Percentiles rank a stretch among this genome's conserved stretches.
phyloP scores from a whole-genome alignment of 2,888 invertebrate genomes.

The Tachina fera region DNA sequence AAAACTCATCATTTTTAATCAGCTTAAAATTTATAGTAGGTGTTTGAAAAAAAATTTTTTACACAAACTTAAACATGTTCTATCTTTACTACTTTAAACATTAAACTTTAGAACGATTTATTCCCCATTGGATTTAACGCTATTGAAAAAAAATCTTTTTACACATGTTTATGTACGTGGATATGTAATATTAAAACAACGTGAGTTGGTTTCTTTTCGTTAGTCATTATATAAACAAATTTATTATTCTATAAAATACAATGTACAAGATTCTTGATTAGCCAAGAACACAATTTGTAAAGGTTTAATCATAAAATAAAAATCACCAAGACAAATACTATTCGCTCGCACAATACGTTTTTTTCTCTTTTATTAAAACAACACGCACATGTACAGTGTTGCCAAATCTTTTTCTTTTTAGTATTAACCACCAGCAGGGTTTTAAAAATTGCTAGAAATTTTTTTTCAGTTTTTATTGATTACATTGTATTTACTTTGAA shows the following conservation, averaged over 20 bases:
- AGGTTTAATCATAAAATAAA: slow-evolving; percentile 52
- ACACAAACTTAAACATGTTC: slow-evolving; percentile 14
- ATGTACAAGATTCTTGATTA: slow-evolving; percentile 65
- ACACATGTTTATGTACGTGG: not conserved
- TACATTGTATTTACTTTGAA: too few species aligned
- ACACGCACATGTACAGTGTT: too few species aligned
- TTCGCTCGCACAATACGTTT: not conserved
- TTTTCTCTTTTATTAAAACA: not conserved
- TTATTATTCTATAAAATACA: slow-evolving; percentile 55
- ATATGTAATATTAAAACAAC: slow-evolving; percentile 3
- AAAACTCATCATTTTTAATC: slow-evolving; percentile 1
- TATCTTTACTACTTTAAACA: slow-evolving; percentile 8
- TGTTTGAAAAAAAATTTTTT: slow-evolving; percentile 35
- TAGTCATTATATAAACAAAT: slow-evolving; percentile 35
- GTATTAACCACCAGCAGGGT: too few species aligned
- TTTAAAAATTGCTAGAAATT: too few species aligned
- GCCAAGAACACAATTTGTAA: slow-evolving; percentile 57
- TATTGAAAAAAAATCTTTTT: slow-evolving; percentile 8
- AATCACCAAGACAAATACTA: slow-evolving; percentile 37
- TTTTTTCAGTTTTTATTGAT: too few species aligned
- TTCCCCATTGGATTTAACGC: slow-evolving; percentile 30
- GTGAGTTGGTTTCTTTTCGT: not conserved
- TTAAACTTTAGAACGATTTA: slow-evolving; percentile 49
- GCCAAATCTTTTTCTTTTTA: too few species aligned
- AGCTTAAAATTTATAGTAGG: slow-evolving; percentile 28